Evolutionary conservation across 2,888 invertebrate species (phyloP).

Genomic region (Drosophila eohydei): DNA sequence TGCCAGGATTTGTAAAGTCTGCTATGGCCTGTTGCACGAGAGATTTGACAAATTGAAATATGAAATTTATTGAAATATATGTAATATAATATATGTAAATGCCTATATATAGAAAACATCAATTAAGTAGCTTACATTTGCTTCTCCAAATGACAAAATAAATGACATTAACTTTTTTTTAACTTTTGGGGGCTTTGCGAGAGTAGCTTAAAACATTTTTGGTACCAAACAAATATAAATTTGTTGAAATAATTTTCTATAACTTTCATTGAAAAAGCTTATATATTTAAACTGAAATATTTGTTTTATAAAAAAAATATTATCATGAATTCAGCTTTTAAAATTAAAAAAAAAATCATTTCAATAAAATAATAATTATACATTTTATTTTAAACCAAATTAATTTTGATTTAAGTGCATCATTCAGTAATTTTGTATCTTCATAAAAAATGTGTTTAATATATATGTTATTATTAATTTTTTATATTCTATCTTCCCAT

Average conservation of each 20-base stretch:
- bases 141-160: neutral
- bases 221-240: neutral
- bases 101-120: no score
- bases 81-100: neutral
- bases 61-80: neutral
- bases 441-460: no score
- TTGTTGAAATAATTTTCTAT: no score
- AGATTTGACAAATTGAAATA: neutral
- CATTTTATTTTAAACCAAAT: no score
- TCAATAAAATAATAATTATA: no score
- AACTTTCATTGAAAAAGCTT: neutral
- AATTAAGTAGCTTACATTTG: neutral
- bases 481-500: neutral
- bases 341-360: no score
- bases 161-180: neutral
- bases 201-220: neutral
- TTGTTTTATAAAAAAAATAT: neutral
- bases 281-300: neutral
- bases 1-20: constrained; percentile 38
- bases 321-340: no score
- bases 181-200: neutral
- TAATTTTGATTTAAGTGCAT: no score
- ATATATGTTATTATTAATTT: neutral
- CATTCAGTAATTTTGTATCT: no score
- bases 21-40: constrained; percentile 48